phyloP scores from a whole-genome alignment of 53 echinoderm and acorn worm species.

The Patiria pectinifera region DNA sequence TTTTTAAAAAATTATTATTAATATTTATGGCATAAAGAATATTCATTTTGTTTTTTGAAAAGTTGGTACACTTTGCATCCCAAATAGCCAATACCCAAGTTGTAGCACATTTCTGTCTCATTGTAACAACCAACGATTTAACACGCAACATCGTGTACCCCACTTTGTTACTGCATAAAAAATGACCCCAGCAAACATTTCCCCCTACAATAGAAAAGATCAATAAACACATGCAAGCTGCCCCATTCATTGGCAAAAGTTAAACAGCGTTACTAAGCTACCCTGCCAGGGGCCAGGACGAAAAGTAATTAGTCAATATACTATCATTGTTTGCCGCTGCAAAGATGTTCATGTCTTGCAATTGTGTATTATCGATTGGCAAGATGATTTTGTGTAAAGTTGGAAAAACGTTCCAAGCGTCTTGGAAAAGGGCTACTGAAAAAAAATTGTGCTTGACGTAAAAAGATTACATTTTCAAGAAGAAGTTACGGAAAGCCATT shows the following conservation, averaged over 20 bases:
- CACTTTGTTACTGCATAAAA: background rate
- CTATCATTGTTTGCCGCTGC: background rate
- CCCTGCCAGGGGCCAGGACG: background rate
- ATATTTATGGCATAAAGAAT: too few relatives aligned
- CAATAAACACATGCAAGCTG: slow-evolving; percentile 2
- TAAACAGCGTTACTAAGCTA: slow-evolving; percentile 37
- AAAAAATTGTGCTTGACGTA: too few relatives aligned
- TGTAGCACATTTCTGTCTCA: background rate
- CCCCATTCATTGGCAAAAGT: background rate
- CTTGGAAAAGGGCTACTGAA: too few relatives aligned
- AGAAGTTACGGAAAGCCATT: too few relatives aligned
- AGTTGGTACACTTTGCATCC: too few relatives aligned
- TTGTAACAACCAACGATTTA: background rate
- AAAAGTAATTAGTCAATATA: background rate
- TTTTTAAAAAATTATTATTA: too few relatives aligned
- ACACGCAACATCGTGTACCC: background rate
- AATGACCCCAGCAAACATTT: background rate
- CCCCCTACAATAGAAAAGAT: background rate
- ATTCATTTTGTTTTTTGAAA: too few relatives aligned
- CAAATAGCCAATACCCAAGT: background rate
- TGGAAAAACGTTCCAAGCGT: too few relatives aligned
- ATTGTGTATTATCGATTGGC: background rate
- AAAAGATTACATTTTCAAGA: too few relatives aligned
- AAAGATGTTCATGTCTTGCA: background rate
- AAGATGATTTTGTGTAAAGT: too few relatives aligned